phyloP scores from a whole-genome alignment of 2,797 vertebrate genomes.

The Coccyzus lansbergi region DNA sequence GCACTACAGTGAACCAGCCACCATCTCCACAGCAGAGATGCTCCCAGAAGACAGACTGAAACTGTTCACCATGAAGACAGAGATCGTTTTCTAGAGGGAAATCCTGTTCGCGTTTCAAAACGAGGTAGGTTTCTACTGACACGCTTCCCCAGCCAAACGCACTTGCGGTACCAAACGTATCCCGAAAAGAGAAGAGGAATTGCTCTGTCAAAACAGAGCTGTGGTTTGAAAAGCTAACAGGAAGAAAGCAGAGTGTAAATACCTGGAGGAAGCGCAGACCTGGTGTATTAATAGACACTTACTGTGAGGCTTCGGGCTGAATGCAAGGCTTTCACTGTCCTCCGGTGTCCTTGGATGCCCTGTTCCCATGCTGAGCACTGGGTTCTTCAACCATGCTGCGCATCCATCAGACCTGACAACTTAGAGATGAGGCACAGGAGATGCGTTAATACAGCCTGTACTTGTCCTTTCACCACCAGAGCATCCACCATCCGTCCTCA shows the following conservation, averaged over 20 bases:
- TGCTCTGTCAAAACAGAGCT: neutral
- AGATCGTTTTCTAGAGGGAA: slow-evolving; percentile 1
- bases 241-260: slow-evolving; percentile 48
- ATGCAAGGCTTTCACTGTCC: slow-evolving; percentile 40
- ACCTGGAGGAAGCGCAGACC: slow-evolving; percentile 48
- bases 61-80: neutral
- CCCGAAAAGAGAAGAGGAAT: neutral
- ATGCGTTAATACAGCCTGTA: neutral
- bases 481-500: neutral
- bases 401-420: neutral
- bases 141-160: neutral
- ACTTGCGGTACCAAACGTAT: neutral
- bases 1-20: neutral
- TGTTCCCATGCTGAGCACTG: neutral
- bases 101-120: slow-evolving; percentile 44
- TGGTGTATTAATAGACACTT: slow-evolving; percentile 51
- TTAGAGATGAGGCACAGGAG: neutral
- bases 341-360: slow-evolving; percentile 30
- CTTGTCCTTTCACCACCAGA: neutral
- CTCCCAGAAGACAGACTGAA: neutral
- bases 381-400: neutral
- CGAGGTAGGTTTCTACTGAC: neutral
- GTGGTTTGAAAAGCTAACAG: slow-evolving; percentile 58
- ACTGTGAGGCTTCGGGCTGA: slow-evolving; percentile 10
- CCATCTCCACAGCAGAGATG: neutral